Conservation (phyloP, 2,113 vertebrate genomes). For the Paralichthys olivaceus region DNA sequence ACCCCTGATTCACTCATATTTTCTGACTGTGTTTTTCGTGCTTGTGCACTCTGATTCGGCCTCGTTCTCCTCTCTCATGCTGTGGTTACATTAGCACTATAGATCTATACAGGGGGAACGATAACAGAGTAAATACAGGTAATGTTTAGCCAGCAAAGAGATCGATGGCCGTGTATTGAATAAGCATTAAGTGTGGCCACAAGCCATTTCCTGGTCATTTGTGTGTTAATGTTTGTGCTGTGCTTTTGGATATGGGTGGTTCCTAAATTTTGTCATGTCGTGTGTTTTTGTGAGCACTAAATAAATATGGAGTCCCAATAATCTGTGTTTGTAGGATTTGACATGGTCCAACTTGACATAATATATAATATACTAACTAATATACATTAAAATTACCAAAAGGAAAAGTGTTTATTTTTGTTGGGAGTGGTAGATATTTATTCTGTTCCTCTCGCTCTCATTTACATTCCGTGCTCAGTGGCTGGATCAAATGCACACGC, state of each 20-base stretch:
- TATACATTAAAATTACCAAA: neutral
- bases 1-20: neutral
- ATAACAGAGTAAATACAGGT: constrained; percentile 62
- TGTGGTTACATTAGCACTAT: constrained; percentile 32
- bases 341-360: neutral
- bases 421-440: neutral
- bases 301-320: neutral
- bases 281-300: neutral
- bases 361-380: neutral
- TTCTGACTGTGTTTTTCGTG: neutral
- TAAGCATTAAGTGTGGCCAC: constrained; percentile 61
- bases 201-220: constrained; percentile 47
- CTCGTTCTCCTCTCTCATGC: neutral
- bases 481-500: constrained; percentile 43
- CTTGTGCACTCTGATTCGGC: neutral
- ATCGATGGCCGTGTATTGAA: constrained; percentile 70
- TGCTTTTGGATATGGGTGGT: constrained; percentile 20
- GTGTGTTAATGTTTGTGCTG: constrained; percentile 27
- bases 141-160: constrained; percentile 44
- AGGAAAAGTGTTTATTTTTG: neutral
- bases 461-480: constrained; percentile 23
- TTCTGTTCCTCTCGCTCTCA: neutral
- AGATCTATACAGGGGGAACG: constrained; percentile 39
- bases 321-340: neutral
- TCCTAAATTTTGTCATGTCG: neutral